These are phyloP conservation scores for Serranus cabrilla DNA, from an alignment of 2,797 vertebrate species.

Conservation along the genomic window DNA sequence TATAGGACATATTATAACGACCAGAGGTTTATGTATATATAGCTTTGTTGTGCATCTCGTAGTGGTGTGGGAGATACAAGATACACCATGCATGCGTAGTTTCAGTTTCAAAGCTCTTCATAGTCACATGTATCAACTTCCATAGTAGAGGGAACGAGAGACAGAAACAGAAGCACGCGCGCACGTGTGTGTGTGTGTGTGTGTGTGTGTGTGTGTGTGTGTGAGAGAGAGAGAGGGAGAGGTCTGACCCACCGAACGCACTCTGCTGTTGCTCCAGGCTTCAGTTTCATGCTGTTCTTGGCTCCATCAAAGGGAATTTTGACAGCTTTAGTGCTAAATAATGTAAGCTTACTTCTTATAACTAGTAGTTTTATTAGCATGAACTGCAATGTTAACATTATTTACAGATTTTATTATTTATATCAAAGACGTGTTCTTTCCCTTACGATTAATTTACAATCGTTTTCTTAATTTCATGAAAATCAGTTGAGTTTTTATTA, in stretches of 20 bases:
- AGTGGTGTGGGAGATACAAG: slow-evolving; percentile 17
- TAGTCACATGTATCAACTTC: slow-evolving; percentile 14
- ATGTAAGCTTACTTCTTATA: slow-evolving; percentile 33
- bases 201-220: not conserved
- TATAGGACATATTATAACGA: not conserved
- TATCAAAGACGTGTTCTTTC: not conserved
- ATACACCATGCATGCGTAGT: slow-evolving; percentile 1
- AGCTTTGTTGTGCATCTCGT: slow-evolving; percentile 6
- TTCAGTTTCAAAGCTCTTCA: slow-evolving; percentile 37
- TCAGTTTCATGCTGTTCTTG: slow-evolving; percentile 36
- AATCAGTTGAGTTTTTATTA: not conserved
- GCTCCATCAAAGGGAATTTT: slow-evolving; percentile 50
- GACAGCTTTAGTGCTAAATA: slow-evolving; percentile 43
- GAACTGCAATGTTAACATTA: slow-evolving; percentile 10
- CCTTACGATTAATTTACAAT: not conserved
- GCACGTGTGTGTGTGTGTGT: not conserved
- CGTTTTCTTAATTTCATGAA: not conserved
- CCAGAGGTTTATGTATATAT: not conserved
- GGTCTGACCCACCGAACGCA: slow-evolving; percentile 36
- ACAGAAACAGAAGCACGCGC: not conserved
- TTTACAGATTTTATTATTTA: slow-evolving; percentile 38
- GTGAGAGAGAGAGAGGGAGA: not conserved
- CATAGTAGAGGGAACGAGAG: not conserved
- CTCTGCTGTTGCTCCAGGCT: slow-evolving; percentile 43
- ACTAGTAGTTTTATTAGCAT: slow-evolving; percentile 41